Percentiles rank a stretch among this genome's conserved stretches.
Conservation (phyloP, 2,797 vertebrate genomes). For the Neomorphus geoffroyi region DNA sequence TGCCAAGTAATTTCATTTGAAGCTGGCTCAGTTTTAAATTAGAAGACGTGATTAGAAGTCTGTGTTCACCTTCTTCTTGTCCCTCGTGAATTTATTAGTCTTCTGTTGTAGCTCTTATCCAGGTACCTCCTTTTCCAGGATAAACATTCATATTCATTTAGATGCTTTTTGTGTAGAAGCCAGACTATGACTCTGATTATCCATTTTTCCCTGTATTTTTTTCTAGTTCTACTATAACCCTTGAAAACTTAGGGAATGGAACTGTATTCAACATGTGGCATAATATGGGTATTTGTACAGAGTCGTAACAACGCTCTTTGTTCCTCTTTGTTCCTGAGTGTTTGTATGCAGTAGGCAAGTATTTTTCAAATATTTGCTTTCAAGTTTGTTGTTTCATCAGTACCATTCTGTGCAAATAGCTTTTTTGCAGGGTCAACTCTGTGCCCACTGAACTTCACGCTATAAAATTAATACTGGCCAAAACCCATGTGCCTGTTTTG, state of each 20-base stretch:
- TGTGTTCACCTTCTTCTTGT: neutral
- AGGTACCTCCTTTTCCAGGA: neutral
- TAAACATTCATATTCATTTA: neutral
- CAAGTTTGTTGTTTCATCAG: neutral
- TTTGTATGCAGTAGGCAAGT: neutral
- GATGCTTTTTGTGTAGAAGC: neutral
- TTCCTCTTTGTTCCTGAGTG: neutral
- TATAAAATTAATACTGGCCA: neutral
- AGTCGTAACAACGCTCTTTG: neutral
- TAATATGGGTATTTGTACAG: neutral
- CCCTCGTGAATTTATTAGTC: neutral
- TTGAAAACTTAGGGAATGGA: neutral
- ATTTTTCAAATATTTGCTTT: neutral
- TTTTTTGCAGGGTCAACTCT: neutral
- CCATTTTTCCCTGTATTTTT: neutral
- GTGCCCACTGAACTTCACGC: neutral
- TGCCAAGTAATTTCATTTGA: neutral
- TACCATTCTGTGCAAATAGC: neutral
- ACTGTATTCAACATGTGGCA: neutral
- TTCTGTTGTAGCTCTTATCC: neutral
- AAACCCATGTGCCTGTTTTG: neutral
- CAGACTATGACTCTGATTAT: neutral
- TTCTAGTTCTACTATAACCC: neutral
- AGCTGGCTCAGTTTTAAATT: neutral
- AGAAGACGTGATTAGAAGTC: neutral